phyloP scores from a whole-genome alignment of 2,113 vertebrate species.

The Sinocyclocheilus grahami region DNA sequence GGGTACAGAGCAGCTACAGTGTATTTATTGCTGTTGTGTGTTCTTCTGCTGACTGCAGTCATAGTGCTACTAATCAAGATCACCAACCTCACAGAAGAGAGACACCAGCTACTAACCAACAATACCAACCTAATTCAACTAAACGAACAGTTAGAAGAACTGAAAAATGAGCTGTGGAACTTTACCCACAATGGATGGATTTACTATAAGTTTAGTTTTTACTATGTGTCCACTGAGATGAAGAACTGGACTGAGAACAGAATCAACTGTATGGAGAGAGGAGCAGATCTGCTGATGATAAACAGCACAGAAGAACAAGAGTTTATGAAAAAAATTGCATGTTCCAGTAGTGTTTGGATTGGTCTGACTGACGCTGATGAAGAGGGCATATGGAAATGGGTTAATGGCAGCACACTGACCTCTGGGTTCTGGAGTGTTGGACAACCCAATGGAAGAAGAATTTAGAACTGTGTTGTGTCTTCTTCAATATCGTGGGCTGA shows the following conservation, averaged over 20 bases:
- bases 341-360: not conserved
- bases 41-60: constrained; percentile 19
- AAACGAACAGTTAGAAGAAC: not conserved
- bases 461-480: not conserved
- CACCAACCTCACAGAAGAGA: not conserved
- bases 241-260: constrained; percentile 12
- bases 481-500: not conserved
- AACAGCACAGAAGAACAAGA: not conserved
- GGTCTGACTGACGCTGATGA: not conserved
- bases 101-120: not conserved
- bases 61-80: not conserved
- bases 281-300: constrained; percentile 1
- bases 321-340: not conserved
- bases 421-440: not conserved
- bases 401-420: not conserved
- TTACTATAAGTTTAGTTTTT: not conserved
- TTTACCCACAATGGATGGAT: not conserved
- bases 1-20: constrained; percentile 3
- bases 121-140: not conserved
- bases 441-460: not conserved
- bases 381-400: not conserved
- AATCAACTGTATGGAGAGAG: not conserved
- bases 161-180: not conserved
- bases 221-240: not conserved
- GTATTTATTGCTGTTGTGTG: not conserved